phyloP scores from a whole-genome alignment of 2,797 vertebrate species.

The Enteromius afrohamiltoni region DNA sequence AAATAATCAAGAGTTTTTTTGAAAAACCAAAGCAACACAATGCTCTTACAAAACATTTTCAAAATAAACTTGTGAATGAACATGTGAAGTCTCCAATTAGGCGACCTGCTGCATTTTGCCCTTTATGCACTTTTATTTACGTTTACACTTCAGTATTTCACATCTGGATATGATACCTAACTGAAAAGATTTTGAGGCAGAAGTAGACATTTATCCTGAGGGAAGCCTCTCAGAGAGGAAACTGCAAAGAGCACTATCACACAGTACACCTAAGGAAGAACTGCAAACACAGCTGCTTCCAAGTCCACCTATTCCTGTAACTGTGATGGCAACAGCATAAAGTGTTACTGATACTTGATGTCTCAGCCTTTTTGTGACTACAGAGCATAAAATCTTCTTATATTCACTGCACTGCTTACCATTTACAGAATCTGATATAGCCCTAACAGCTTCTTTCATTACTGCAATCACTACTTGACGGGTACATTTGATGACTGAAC shows the following conservation, averaged over 20 bases:
- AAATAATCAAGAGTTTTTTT: conserved; percentile 4
- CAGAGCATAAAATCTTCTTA: background rate
- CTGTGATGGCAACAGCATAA: conserved; percentile 18
- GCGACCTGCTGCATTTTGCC: background rate
- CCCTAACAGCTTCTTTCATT: background rate
- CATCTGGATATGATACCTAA: background rate
- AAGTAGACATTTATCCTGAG: conserved; percentile 18
- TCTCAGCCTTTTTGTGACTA: conserved; percentile 1
- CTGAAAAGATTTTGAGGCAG: background rate
- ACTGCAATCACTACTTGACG: background rate
- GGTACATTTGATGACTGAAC: background rate
- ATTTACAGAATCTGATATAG: conserved; percentile 11
- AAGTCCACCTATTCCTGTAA: background rate
- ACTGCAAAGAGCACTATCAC: background rate
- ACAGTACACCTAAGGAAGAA: conserved; percentile 9
- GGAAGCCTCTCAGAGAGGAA: conserved; percentile 17
- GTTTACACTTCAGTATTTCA: background rate
- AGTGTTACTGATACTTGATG: background rate
- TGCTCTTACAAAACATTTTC: background rate
- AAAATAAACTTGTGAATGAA: background rate
- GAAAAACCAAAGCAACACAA: background rate
- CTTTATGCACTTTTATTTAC: background rate
- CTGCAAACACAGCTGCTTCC: background rate
- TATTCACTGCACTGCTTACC: background rate
- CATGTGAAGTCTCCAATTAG: background rate